Conservation (phyloP, 2,888 invertebrate genomes). For the Coelinius sp. region DNA sequence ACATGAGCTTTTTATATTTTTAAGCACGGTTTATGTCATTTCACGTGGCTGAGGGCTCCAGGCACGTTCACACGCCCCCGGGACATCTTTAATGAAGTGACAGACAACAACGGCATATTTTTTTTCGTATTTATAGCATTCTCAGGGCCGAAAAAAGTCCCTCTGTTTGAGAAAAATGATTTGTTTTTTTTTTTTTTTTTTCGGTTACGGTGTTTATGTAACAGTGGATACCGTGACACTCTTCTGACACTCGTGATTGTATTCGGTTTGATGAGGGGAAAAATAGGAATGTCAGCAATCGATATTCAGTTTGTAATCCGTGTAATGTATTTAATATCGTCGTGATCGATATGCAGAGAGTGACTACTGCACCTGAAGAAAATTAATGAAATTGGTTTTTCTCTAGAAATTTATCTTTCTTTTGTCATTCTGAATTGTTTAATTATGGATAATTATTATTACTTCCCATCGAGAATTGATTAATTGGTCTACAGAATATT, state of each 20-base stretch:
- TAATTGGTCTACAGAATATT: too few species aligned
- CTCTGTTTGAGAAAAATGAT: neutral
- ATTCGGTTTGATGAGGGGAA: neutral
- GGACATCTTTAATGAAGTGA: neutral
- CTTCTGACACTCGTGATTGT: neutral
- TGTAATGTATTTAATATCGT: neutral
- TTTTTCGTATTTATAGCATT: neutral
- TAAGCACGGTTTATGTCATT: slow-evolving; percentile 32
- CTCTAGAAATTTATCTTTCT: neutral
- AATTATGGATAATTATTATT: too few species aligned
- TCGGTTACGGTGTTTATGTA: neutral
- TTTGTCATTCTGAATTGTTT: neutral
- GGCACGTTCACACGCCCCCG: neutral
- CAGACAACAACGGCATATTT: neutral
- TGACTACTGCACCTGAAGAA: slow-evolving; percentile 1
- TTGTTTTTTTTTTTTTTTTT: too few species aligned
- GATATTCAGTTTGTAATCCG: neutral
- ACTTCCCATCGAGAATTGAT: too few species aligned
- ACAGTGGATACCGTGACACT: neutral
- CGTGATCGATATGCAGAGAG: slow-evolving; percentile 8
- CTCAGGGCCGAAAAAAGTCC: neutral
- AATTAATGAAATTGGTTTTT: neutral
- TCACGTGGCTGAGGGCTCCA: neutral
- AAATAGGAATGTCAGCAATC: neutral
- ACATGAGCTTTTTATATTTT: slow-evolving; percentile 43